These are phyloP conservation scores for Lymantria dispar DNA, from an alignment of 2,888 invertebrate species.

Conservation along the genomic window DNA sequence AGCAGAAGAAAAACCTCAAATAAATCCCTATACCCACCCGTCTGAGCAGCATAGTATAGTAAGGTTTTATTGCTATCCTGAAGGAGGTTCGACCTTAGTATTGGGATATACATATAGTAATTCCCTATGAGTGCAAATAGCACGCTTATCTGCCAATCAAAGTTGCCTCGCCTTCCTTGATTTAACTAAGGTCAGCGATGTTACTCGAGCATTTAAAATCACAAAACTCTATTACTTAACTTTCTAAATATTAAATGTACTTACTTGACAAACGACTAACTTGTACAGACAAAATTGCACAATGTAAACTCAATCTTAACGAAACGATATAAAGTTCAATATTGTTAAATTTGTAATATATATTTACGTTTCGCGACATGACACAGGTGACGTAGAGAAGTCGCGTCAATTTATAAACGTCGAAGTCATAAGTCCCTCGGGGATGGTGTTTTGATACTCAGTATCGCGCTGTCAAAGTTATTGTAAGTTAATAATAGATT, in stretches of 20 bases:
- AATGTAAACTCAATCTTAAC: not conserved
- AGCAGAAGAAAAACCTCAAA: no score
- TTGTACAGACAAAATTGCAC: conserved; percentile 1
- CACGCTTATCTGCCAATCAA: not conserved
- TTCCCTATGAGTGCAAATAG: no score
- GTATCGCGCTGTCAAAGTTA: conserved; percentile 15
- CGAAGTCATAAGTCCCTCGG: conserved; percentile 40
- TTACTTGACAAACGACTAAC: conserved; percentile 15
- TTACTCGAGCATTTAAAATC: no score
- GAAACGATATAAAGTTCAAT: no score
- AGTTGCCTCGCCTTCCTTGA: not conserved
- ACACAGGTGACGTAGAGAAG: conserved; percentile 53
- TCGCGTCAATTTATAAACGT: conserved; percentile 61
- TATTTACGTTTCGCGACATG: conserved; percentile 3
- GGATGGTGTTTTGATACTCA: conserved; percentile 24
- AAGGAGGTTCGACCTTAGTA: no score
- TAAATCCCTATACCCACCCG: no score
- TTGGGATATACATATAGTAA: no score
- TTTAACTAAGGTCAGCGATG: not conserved
- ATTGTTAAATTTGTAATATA: not conserved
- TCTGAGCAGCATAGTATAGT: no score
- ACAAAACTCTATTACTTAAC: not conserved
- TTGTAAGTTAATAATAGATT: conserved; percentile 20
- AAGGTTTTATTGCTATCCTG: no score
- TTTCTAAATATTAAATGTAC: conserved; percentile 16